A percentile compares a stretch with the other conserved stretches of the same genome.
Conservation (phyloP, 2,797 vertebrate genomes). For the Menidia menidia region DNA sequence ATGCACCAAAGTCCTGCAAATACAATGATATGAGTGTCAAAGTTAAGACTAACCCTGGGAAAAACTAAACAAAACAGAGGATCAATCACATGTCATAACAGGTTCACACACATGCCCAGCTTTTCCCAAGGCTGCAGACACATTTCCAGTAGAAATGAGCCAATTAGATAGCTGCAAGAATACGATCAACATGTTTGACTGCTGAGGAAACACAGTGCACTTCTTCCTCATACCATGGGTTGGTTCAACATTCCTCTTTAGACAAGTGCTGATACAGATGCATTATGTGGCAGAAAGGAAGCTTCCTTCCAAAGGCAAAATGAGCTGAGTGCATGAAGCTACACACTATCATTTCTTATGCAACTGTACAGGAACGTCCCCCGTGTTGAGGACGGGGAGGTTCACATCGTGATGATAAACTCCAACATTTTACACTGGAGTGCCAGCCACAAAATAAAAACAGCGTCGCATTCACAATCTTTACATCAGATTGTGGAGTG, state of each 20-base stretch:
- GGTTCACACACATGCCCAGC: slow-evolving; percentile 2
- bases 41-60: slow-evolving; percentile 8
- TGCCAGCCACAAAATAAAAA: background rate
- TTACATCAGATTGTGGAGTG: background rate
- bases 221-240: slow-evolving; percentile 35
- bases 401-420: slow-evolving; percentile 3
- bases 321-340: slow-evolving; percentile 8
- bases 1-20: slow-evolving; percentile 77
- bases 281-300: background rate
- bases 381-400: background rate
- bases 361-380: slow-evolving; percentile 6
- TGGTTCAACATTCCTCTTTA: slow-evolving; percentile 30
- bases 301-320: slow-evolving; percentile 14
- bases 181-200: slow-evolving; percentile 44
- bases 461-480: slow-evolving; percentile 5
- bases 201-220: background rate
- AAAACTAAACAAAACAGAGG: slow-evolving; percentile 24
- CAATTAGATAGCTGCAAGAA: slow-evolving; percentile 1
- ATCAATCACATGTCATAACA: slow-evolving; percentile 35
- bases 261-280: background rate
- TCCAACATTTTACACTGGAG: slow-evolving; percentile 7
- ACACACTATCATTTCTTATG: background rate
- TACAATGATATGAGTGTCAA: slow-evolving; percentile 33
- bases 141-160: background rate
- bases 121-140: background rate